A percentile compares a stretch with the other conserved stretches of the same genome.
Conservation (phyloP, 2,888 invertebrate species). For the Harpalus rubripes region DNA sequence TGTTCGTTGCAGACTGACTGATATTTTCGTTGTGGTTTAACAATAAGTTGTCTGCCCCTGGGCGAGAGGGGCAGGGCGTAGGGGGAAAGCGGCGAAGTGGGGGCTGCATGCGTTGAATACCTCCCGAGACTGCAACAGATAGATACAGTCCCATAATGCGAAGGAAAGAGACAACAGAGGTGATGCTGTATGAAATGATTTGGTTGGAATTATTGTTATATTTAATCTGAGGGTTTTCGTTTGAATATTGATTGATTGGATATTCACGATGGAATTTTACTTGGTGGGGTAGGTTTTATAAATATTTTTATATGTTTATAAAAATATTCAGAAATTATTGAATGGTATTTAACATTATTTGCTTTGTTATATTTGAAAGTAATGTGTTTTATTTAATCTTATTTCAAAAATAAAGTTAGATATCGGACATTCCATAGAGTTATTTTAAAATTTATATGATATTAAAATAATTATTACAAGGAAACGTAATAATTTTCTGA, state of each 20-base stretch:
- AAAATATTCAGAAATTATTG: too few species aligned
- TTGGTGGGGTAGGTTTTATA: background rate
- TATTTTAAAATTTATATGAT: too few species aligned
- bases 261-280: constrained; percentile 8
- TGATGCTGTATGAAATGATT: constrained; percentile 52
- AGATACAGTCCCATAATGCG: background rate
- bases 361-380: too few species aligned
- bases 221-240: constrained; percentile 14
- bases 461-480: too few species aligned
- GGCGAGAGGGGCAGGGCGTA: constrained; percentile 10
- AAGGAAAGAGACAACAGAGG: constrained; percentile 17
- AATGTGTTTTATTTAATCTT: too few species aligned
- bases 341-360: too few species aligned
- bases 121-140: constrained; percentile 30
- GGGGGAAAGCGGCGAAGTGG: constrained; percentile 26
- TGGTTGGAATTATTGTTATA: constrained; percentile 59
- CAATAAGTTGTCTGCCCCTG: constrained; percentile 55
- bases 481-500: too few species aligned
- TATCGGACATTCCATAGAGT: too few species aligned
- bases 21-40: constrained; percentile 56
- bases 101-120: constrained; percentile 61
- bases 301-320: background rate
- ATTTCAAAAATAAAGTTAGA: too few species aligned
- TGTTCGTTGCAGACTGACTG: constrained; percentile 54
- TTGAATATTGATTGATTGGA: constrained; percentile 29